Evolutionary conservation across 2,113 vertebrate genomes (phyloP), one percentile per base, ranked within the genome.

Genomic region (Pelvicachromis taeniatus): DNA sequence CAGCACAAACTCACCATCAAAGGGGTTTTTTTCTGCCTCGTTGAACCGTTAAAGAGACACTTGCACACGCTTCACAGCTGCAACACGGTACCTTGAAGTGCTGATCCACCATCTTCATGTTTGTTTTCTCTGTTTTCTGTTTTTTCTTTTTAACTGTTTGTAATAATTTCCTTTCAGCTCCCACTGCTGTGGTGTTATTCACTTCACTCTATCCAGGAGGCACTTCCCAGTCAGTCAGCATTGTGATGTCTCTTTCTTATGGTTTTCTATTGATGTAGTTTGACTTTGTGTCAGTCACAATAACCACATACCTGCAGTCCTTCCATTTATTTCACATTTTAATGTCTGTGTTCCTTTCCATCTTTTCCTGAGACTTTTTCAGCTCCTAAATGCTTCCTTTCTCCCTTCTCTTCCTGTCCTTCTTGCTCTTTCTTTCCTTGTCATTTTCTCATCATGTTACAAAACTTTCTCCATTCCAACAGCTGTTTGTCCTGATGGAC

Each of bases 361-460:
- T 31, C 17, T 17, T 35, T 21, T 75, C 45, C 70, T 50, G 4
- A 50, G 26, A 75, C 26, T 26, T 31, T 50, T 75, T 75, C 26
- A 75, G 45, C 26, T 33, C 45, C 70, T 75, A 33, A 75, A 52
- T 0, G 6, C 33, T 17, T 75, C 26, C 3, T 53, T 45, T 7
- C 17, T 23, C 56, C 31, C 16, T 50, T 42, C 40, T 19, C 23
- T 50, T 42, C 63, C 33, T n/a, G 14, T 53, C 23, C 38, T 10
- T 87, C 50, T 17, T 7, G 81, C 16, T 9, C 33, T 12, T 53
- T 59, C 31, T 19, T 59, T 77, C 70, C 52, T 80, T 58, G 29
- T 70, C 42, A 38, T 87, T 56, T 84, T 83, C 73, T 92, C 80
- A 88, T 86, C 80, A 19, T 45, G 78, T 84, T 63, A 83, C 55